Evolutionary conservation across 2,797 vertebrate genomes (phyloP), one percentile per base, ranked within the genome.

Genomic region (Sebastes wilsoni): DNA sequence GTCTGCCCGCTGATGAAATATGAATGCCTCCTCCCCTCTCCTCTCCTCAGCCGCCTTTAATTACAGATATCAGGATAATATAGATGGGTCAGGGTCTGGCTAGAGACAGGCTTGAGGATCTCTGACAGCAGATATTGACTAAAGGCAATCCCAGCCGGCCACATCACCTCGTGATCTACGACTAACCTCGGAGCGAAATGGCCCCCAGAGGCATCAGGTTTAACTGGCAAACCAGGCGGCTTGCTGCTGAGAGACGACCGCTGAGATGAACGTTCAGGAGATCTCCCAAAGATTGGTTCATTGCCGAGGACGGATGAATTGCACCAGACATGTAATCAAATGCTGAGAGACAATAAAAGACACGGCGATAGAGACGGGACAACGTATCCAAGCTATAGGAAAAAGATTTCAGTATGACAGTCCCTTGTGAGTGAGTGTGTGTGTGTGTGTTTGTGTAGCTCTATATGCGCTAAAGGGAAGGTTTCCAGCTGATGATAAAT

Each of bases 401-500:
- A 52, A 66, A 52, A 42, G 62, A 86, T 73, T 72, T 54, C 34
- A 75, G 46, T 34, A 30, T 28, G 12, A 58, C 65, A 30, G 78
- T 49, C 12, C 42, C 23, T 42, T 64, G 13, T 23, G 27, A 1
- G 32, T 32, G 32, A n/a, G 27, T 2, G 32, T 34, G 64, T 3
- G 16, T 38, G 49, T 77, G 54, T 64, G 60, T 46, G 22, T 46
- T 38, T 56, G 49, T 32, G 34, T 16, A 5, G 64, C 52, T 71
- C 34, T 66, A 34, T 16, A 46, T 46, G 42, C 1, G 56, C 77
- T 70, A 20, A 82, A 77, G 82, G 80, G 72, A 92, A 82, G 76
- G 78, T 87, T 92, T 89, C 88, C 77, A 90, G 82, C 79, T 83
- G 85, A 88, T 91, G 90, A 93, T 87, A 91, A 92, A 93, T 87